These are phyloP conservation scores for Sprattus sprattus DNA, from an alignment of 2,113 vertebrate genomes.

Conservation along the genomic window DNA sequence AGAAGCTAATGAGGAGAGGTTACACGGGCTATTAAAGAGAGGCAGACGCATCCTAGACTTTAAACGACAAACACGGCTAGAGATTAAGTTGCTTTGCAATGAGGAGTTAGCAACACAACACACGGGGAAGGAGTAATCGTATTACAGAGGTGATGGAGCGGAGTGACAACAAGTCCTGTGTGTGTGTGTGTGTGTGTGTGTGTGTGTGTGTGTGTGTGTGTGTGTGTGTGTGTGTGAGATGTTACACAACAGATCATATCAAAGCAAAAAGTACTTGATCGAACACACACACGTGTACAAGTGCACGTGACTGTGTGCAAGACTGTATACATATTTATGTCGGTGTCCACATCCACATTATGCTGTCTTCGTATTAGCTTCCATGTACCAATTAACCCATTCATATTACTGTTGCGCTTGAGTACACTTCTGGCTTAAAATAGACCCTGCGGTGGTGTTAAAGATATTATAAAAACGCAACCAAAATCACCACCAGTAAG, in stretches of 20 bases:
- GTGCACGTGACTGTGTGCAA: neutral
- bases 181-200: neutral
- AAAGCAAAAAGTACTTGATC: neutral
- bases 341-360: neutral
- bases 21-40: slow-evolving; percentile 1
- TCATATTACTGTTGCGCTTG: neutral
- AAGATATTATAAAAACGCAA: neutral
- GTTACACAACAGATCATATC: neutral
- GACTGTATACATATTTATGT: neutral
- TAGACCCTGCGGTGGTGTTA: neutral
- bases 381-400: neutral
- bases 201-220: too few species aligned
- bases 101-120: neutral
- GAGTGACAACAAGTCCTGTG: neutral
- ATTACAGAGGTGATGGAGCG: neutral
- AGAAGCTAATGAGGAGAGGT: neutral
- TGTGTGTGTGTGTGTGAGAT: too few species aligned
- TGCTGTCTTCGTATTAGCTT: neutral
- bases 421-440: neutral
- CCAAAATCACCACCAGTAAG: neutral
- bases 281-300: neutral
- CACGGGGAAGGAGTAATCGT: neutral
- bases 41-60: neutral
- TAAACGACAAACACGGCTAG: neutral
- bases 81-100: neutral